Evolutionary conservation across 1,140 invertebrate species (phyloP).

Genomic region (Hycleus phaleratus): DNA sequence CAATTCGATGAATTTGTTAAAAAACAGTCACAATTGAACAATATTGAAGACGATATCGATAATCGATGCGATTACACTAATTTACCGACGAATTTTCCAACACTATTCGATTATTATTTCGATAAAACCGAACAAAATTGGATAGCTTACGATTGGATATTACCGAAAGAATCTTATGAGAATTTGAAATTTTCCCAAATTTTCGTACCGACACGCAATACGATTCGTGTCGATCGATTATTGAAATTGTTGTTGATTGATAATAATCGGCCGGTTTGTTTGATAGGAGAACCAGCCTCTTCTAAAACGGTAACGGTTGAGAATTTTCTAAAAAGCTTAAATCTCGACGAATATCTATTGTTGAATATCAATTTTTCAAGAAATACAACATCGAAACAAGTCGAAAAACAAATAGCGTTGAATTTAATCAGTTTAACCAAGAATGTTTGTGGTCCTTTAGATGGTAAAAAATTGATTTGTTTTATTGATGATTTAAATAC

Average conservation of each 20-base stretch:
- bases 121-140: conserved; percentile 62
- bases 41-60: conserved; percentile 53
- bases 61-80: conserved; percentile 60
- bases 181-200: conserved; percentile 69
- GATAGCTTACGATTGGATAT: conserved; percentile 76
- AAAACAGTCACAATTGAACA: conserved; percentile 60
- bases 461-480: conserved; percentile 76
- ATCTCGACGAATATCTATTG: conserved; percentile 57
- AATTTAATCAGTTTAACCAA: conserved; percentile 83
- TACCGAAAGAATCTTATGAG: conserved; percentile 62
- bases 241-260: conserved; percentile 66
- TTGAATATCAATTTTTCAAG: conserved; percentile 86
- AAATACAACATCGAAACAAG: conserved; percentile 78
- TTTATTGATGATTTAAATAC: conserved; percentile 95
- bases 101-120: conserved; percentile 75
- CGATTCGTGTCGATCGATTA: conserved; percentile 68
- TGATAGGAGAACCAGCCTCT: conserved; percentile 84
- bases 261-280: conserved; percentile 65
- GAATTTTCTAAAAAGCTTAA: conserved; percentile 67
- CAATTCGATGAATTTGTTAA: conserved; percentile 78
- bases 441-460: conserved; percentile 77
- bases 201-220: conserved; percentile 83
- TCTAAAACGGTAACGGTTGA: conserved; percentile 84
- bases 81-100: conserved; percentile 57
- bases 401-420: conserved; percentile 79